Evolutionary conservation across 2,113 vertebrate genomes (phyloP).

Genomic region (Crotalus tigris): DNA sequence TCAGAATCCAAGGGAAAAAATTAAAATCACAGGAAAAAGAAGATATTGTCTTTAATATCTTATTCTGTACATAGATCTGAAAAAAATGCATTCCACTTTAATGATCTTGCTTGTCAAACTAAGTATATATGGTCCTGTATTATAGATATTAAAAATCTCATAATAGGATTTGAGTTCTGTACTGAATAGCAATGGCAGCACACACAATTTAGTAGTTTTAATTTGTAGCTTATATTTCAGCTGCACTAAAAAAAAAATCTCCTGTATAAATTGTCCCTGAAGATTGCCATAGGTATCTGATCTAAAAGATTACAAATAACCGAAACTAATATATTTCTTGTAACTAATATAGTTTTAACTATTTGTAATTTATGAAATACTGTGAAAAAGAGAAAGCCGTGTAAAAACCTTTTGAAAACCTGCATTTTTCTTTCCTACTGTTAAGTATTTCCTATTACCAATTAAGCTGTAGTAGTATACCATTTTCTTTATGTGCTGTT

Average conservation of each 20-base stretch:
- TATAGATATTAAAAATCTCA: neutral
- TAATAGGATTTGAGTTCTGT: neutral
- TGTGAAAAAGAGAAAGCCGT: neutral
- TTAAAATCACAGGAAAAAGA: neutral
- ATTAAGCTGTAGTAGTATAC: neutral
- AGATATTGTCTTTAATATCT: neutral
- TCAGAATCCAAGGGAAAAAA: neutral
- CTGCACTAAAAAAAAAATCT: neutral
- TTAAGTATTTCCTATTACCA: neutral
- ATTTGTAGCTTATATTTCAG: neutral
- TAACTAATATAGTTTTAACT: neutral
- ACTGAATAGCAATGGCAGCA: neutral
- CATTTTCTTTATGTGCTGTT: neutral
- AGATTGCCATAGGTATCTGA: neutral
- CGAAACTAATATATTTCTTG: neutral
- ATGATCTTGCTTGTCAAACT: neutral
- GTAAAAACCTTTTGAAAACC: neutral
- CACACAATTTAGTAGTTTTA: neutral
- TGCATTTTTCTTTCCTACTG: neutral
- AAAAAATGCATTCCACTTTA: neutral
- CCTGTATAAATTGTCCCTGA: neutral
- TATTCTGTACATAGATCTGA: neutral
- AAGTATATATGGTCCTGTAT: neutral
- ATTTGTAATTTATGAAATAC: neutral
- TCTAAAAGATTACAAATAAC: neutral